Percentiles rank a stretch among this genome's conserved stretches.
Evolutionary conservation across 2,888 invertebrate species (phyloP).

Genomic region (Pherbina coryleti): DNA sequence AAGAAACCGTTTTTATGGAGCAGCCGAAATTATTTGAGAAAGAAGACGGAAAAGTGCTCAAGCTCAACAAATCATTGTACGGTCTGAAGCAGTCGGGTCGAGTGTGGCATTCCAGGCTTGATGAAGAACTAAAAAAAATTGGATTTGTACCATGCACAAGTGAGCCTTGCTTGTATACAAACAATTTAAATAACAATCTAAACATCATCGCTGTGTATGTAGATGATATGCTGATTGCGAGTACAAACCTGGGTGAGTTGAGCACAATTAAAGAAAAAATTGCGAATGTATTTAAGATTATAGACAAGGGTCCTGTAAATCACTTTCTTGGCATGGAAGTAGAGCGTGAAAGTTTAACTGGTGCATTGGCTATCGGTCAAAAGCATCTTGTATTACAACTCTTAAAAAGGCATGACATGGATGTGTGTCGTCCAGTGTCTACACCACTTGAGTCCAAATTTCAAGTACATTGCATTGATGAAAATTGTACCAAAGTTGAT

Average conservation of each 20-base stretch:
- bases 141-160: constrained; percentile 37
- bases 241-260: constrained; percentile 29
- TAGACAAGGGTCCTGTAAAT: constrained; percentile 22
- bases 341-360: constrained; percentile 31
- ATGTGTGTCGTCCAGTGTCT: constrained; percentile 28
- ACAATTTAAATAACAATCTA: background rate
- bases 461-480: constrained; percentile 22
- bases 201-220: constrained; percentile 45
- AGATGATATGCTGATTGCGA: constrained; percentile 42
- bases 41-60: constrained; percentile 5
- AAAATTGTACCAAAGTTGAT: constrained; percentile 31
- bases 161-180: constrained; percentile 44
- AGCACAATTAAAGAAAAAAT: constrained; percentile 40
- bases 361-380: constrained; percentile 33
- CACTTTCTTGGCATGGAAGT: constrained; percentile 42
- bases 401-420: constrained; percentile 38
- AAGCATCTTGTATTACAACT: background rate
- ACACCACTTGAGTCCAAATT: constrained; percentile 40
- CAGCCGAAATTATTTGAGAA: constrained; percentile 24
- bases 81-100: constrained; percentile 46
- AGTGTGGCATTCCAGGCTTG: constrained; percentile 43
- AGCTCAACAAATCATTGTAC: constrained; percentile 46
- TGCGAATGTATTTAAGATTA: constrained; percentile 28
- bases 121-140: constrained; percentile 38
- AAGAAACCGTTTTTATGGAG: constrained; percentile 32